These are phyloP conservation scores for Phenganax stokvisi DNA, from an alignment of 92 coral and sea anemone species.

Conservation along the genomic window DNA sequence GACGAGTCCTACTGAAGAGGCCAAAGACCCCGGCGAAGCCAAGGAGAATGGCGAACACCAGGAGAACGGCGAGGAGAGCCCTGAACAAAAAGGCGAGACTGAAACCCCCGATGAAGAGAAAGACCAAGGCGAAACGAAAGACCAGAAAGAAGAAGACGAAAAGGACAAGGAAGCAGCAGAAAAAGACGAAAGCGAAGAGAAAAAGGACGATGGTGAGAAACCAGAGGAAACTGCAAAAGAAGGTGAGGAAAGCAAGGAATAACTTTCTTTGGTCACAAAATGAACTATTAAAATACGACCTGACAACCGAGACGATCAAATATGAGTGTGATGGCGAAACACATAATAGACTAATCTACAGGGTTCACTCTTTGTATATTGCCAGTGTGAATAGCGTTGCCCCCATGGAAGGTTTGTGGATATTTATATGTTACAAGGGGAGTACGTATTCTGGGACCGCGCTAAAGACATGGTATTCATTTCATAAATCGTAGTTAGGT, in stretches of 20 bases:
- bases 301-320: neutral
- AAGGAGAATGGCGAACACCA: slow-evolving; percentile 49
- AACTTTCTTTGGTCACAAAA: neutral
- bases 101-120: slow-evolving; percentile 55
- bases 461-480: slow-evolving; percentile 15
- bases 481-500: slow-evolving; percentile 23
- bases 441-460: neutral
- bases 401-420: slow-evolving; percentile 27
- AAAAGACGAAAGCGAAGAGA: slow-evolving; percentile 10
- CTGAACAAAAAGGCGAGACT: slow-evolving; percentile 54
- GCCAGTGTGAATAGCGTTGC: neutral
- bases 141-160: no score
- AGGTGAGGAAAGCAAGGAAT: slow-evolving; percentile 32
- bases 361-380: slow-evolving; percentile 11
- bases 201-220: slow-evolving; percentile 22
- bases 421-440: slow-evolving; percentile 34
- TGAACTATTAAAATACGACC: neutral
- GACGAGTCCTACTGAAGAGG: slow-evolving; percentile 54
- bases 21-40: slow-evolving; percentile 44
- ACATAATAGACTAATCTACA: slow-evolving; percentile 6
- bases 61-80: slow-evolving; percentile 29
- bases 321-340: neutral
- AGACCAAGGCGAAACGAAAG: slow-evolving; percentile 4
- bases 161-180: neutral
- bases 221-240: slow-evolving; percentile 21